Evolutionary conservation across 2,888 invertebrate genomes (phyloP).

Genomic region (Euzophera pinguis): DNA sequence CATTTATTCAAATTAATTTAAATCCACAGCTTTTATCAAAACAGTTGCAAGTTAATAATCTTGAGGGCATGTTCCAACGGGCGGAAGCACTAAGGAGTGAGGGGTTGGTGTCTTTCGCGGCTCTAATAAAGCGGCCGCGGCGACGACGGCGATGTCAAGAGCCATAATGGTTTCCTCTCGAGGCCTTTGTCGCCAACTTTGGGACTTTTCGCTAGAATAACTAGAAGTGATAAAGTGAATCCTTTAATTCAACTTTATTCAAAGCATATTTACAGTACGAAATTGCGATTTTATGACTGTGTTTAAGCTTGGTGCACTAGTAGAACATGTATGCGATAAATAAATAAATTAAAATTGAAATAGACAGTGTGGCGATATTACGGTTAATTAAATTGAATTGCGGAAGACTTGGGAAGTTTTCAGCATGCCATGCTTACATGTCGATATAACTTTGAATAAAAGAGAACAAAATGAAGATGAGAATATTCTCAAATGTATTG

Average conservation of each 20-base stretch:
- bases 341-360: too few relatives aligned
- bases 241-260: not conserved
- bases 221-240: constrained; percentile 35
- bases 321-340: too few relatives aligned
- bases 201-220: constrained; percentile 56
- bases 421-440: too few relatives aligned
- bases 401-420: too few relatives aligned
- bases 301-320: too few relatives aligned
- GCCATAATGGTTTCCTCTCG: constrained; percentile 74
- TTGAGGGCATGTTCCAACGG: not conserved
- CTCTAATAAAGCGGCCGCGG: constrained; percentile 68
- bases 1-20: constrained; percentile 3
- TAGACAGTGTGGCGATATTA: too few relatives aligned
- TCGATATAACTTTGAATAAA: too few relatives aligned
- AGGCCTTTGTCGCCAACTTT: constrained; percentile 72
- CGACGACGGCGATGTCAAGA: constrained; percentile 58
- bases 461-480: too few relatives aligned
- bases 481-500: too few relatives aligned
- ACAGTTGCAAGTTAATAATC: constrained; percentile 10
- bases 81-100: constrained; percentile 12
- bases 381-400: too few relatives aligned
- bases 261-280: not conserved
- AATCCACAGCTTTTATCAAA: not conserved
- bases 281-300: too few relatives aligned
- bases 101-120: constrained; percentile 36